Percentiles rank a stretch among this genome's conserved stretches.
phyloP scores from a whole-genome alignment of 2,797 vertebrate genomes.

The Manis pentadactyla region DNA sequence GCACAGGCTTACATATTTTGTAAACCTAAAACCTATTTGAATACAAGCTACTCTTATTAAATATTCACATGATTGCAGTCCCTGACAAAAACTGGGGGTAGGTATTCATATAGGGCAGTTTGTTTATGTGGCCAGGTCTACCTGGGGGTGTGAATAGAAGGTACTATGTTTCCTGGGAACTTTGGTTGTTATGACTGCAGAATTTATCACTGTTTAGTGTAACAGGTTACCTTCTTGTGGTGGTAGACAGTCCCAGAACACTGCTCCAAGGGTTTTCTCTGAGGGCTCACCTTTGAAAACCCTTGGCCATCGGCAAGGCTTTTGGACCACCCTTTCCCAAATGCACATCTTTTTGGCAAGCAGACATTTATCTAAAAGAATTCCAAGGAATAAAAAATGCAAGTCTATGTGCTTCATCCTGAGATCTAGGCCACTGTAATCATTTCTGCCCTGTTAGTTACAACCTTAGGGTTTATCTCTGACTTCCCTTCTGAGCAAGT shows the following conservation, averaged over 20 bases:
- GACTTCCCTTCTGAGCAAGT: background rate
- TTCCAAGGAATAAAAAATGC: slow-evolving; percentile 26
- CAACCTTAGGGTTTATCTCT: background rate
- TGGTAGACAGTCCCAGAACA: slow-evolving; percentile 34
- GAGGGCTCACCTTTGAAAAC: slow-evolving; percentile 19
- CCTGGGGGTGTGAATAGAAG: background rate
- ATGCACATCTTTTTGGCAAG: slow-evolving; percentile 4
- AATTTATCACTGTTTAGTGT: slow-evolving; percentile 26
- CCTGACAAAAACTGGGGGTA: background rate
- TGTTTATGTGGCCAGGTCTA: background rate
- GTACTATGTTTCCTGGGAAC: slow-evolving; percentile 22
- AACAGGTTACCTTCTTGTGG: background rate
- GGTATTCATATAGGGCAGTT: background rate
- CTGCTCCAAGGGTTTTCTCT: background rate
- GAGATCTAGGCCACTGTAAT: background rate
- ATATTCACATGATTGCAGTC: slow-evolving; percentile 3
- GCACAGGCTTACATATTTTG: background rate
- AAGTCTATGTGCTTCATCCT: background rate
- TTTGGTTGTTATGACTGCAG: background rate
- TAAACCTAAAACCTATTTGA: slow-evolving; percentile 28
- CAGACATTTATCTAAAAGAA: background rate
- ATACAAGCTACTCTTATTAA: background rate
- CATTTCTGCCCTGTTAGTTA: background rate
- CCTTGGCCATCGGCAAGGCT: background rate
- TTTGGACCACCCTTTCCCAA: background rate